Percentiles rank a stretch among this genome's conserved stretches.
phyloP scores from a whole-genome alignment of 2,113 vertebrate genomes.

The Orycteropus afer region DNA sequence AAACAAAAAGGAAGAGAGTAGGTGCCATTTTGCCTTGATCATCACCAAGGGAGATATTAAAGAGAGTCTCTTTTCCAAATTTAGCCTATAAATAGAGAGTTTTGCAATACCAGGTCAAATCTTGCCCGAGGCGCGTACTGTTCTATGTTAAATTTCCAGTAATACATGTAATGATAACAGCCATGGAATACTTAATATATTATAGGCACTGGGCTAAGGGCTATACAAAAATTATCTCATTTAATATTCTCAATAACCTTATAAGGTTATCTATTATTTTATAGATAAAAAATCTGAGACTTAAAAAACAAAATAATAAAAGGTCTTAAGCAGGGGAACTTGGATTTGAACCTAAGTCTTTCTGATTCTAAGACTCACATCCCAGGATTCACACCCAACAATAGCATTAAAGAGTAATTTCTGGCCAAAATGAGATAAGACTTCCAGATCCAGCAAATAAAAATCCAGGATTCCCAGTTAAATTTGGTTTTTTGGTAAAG shows the following conservation, averaged over 20 bases:
- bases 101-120: slow-evolving; percentile 10
- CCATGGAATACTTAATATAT: background rate
- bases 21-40: background rate
- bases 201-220: background rate
- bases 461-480: slow-evolving; percentile 10
- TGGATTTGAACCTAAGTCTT: slow-evolving; percentile 33
- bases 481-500: slow-evolving; percentile 50
- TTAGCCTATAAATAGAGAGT: background rate
- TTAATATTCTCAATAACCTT: background rate
- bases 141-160: background rate
- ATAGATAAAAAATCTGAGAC: background rate
- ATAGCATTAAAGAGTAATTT: slow-evolving; percentile 29
- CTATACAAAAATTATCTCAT: background rate
- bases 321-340: background rate
- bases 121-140: background rate
- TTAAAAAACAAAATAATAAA: background rate
- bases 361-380: background rate
- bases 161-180: background rate
- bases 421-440: background rate
- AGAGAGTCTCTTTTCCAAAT: background rate
- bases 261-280: slow-evolving; percentile 21
- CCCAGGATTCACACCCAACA: background rate
- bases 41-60: background rate
- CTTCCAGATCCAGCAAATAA: slow-evolving; percentile 52
- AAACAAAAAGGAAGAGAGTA: slow-evolving; percentile 28